These are phyloP conservation scores for Camelus bactrianus DNA, from an alignment of 2,113 vertebrate genomes.

Conservation along the genomic window DNA sequence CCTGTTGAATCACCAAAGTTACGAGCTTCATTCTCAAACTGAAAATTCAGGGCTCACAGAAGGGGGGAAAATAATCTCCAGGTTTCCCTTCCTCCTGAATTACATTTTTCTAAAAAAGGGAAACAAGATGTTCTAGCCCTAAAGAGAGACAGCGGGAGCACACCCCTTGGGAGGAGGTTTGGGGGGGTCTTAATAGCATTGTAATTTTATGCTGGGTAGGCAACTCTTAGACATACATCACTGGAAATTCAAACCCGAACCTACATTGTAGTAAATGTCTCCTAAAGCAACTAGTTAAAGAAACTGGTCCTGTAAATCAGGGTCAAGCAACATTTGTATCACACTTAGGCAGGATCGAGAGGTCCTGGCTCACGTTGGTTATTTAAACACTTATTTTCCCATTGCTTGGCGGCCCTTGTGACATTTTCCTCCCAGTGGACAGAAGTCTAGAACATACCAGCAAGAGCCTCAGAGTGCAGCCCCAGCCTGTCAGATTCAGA, in stretches of 20 bases:
- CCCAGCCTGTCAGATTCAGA: constrained; percentile 57
- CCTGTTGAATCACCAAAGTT: not conserved
- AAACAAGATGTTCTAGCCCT: not conserved
- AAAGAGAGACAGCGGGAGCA: not conserved
- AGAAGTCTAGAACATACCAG: not conserved
- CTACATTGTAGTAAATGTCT: not conserved
- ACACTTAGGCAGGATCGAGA: not conserved
- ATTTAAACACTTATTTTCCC: not conserved
- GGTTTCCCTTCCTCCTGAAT: not conserved
- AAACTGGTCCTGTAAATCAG: not conserved
- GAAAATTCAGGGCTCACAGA: not conserved
- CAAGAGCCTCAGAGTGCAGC: not conserved
- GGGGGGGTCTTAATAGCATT: not conserved
- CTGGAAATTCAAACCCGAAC: not conserved
- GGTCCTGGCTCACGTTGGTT: not conserved
- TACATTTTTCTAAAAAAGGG: not conserved
- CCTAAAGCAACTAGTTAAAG: not conserved
- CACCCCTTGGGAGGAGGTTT: no score
- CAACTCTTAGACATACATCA: not conserved
- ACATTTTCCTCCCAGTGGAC: not conserved
- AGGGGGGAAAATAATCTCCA: not conserved
- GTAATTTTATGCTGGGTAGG: not conserved
- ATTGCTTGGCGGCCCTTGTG: not conserved
- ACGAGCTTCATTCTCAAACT: not conserved
- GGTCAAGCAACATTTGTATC: not conserved